These are phyloP conservation scores for Pseudococcus viburni DNA, from an alignment of 2,888 invertebrate species.

Conservation along the genomic window DNA sequence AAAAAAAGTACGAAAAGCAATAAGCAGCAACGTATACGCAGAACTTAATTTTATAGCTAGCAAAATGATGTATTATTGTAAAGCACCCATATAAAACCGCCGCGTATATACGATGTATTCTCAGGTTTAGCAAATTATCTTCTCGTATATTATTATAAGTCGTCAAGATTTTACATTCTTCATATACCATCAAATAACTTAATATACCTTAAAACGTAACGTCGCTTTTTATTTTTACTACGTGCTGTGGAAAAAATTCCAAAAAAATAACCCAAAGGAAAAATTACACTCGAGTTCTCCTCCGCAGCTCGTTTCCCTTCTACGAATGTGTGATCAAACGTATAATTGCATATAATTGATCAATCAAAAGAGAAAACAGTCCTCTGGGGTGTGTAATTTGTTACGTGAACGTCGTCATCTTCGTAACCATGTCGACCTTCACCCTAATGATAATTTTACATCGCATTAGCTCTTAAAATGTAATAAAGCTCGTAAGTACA, in stretches of 20 bases:
- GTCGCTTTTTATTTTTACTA: background rate
- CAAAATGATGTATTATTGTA: conserved; percentile 24
- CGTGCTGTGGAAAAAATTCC: background rate
- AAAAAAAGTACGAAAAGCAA: background rate
- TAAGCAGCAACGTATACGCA: background rate
- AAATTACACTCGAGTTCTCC: background rate
- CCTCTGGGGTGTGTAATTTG: conserved; percentile 9
- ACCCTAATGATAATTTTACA: conserved; percentile 26
- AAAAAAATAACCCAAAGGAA: background rate
- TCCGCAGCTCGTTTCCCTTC: background rate
- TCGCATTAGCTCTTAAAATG: conserved; percentile 33
- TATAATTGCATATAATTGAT: background rate
- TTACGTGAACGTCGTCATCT: background rate
- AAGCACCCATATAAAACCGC: background rate
- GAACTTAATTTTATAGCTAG: conserved; percentile 16
- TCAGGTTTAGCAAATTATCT: conserved; percentile 13
- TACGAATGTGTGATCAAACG: background rate
- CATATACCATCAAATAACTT: background rate
- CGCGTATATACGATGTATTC: too few relatives aligned
- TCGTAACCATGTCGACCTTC: conserved; percentile 7
- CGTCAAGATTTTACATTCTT: conserved; percentile 29
- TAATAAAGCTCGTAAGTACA: conserved; percentile 12
- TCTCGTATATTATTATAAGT: background rate
- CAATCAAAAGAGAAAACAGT: background rate
- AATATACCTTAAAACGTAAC: background rate